Base-by-base conservation (phyloP, 2,113 vertebrate genomes). In the Lathamus discolor region DNA sequence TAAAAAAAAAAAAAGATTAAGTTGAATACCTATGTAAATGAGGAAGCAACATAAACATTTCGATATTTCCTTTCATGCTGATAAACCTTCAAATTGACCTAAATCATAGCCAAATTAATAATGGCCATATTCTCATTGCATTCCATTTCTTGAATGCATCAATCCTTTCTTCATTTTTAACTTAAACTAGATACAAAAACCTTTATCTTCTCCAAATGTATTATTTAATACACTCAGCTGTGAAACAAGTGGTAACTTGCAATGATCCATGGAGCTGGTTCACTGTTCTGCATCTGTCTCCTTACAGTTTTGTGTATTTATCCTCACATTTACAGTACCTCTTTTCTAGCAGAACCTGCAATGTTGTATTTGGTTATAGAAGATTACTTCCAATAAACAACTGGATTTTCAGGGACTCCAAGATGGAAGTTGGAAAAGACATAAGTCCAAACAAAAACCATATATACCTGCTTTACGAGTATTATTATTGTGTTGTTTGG, bases 251-350 rank as follows among this genome's bases (percentile, higher is more conserved):
- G 27, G 17, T 28, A 75, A 64, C 66, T 72, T 75, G 9, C 46
- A 68, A 61, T 35, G 20, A 85, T 29, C 11, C 44, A 28, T 0
- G 0, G 29, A 20, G 3, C 11, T 25, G 31, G 33, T 15, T 62
- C 6, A 2, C 59, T 59, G 15, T 35, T 54, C 29, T 68, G 43
- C 41, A 51, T 61, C 28, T 51, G 2, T 22, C 12, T 75, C 17
- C 76, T 41, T 62, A 29, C 13, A 64, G 39, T 16, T 85, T 55
- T 41, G 15, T 3, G 3, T 5, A 14, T 10, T 46, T 75, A 48
- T 82, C 72, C 37, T 86, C n/a, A 51, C 4, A 8, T 37, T 86
- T 33, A 17, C 3, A 59, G 23, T 4, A 27, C 2, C 1, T 1
- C 3, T 82, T 61, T 67, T 55, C n/a, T 46, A 68, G 13, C 0